Base-by-base conservation (phyloP, 2,888 invertebrate genomes). In the Drosophila dives region DNA sequence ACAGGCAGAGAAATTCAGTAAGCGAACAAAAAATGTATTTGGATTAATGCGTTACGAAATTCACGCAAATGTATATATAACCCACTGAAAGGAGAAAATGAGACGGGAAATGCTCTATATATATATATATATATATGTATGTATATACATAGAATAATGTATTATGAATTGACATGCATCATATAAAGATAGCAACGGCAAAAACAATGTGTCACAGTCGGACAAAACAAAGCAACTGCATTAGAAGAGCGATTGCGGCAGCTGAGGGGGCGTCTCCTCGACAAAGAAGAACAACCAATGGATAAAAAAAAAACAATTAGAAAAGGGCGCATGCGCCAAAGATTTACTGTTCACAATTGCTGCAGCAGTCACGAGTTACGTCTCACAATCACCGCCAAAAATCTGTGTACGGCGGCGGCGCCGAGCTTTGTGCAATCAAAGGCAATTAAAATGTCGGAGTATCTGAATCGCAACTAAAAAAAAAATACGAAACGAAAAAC, bases 391-490 rank as follows among this genome's bases (percentile, higher is more conserved):
- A 51, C 63, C 48, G 45, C 20, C 40, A 33, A 49, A 62, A 63
- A 20, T 64, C 51, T 36, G 26, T 49, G 53, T 0, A 48, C 51
- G 58, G 54, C 78, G 58, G 54, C 78, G 84, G 71, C 70, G 61
- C 64, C 49, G 29, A 49, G 66, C 73, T 85, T 86, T 89, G 81
- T 78, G 71, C 76, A 85, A 85, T 85, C 63, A 86, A 34, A 33
- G 55, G 40, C 76, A 81, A 85, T 89, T 89, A 83, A 86, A 81
- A 77, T 51, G 48, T 62, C 15, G 26, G 33, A 29, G 32, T 58
- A 55, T 51, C 56, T 61, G 53, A 68, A 50, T 12, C 59, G 23
- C 49, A 33, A 55, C 29, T 42, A 12, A n/a, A 32, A 63, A 58
- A 55, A 32, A 36, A 29, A 34, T 11, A 56, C 29, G 29, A 29